Conservation (phyloP, 2,113 vertebrate genomes). For the Neopipo cinnamomea region DNA sequence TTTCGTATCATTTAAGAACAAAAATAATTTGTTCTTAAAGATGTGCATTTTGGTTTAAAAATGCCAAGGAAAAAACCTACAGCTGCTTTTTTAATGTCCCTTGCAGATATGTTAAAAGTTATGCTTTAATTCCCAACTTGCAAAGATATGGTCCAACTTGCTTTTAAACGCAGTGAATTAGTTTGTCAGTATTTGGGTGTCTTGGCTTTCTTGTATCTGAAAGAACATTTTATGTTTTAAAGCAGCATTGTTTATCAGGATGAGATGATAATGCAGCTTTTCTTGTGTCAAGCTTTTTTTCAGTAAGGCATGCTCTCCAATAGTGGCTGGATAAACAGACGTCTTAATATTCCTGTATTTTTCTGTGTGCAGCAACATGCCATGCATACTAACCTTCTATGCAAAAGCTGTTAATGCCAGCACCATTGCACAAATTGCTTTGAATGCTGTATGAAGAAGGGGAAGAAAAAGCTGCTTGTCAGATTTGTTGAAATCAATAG, state of each 20-base stretch:
- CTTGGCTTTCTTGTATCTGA: slow-evolving; percentile 27
- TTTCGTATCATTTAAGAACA: slow-evolving; percentile 41
- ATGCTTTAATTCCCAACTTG: neutral
- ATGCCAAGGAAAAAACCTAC: neutral
- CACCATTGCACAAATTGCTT: slow-evolving; percentile 27
- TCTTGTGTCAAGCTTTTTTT: neutral
- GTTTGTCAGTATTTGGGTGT: neutral
- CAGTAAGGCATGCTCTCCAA: slow-evolving; percentile 45
- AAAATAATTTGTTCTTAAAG: slow-evolving; percentile 44
- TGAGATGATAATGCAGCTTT: slow-evolving; percentile 47
- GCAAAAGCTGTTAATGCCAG: neutral
- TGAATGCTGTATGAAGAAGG: slow-evolving; percentile 46
- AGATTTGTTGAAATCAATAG: neutral
- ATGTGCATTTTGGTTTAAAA: neutral
- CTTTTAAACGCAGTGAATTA: neutral
- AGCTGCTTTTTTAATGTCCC: neutral
- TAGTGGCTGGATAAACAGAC: slow-evolving; percentile 24
- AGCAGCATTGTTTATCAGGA: slow-evolving; percentile 42
- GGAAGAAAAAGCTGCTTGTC: neutral
- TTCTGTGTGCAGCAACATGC: slow-evolving; percentile 36
- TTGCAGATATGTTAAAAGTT: neutral
- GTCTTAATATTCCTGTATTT: neutral
- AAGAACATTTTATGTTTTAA: neutral
- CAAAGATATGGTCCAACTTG: neutral
- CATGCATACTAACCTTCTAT: slow-evolving; percentile 54